Evolutionary conservation across 2,888 invertebrate species (phyloP), one percentile per base, ranked within the genome.

Genomic region (Criorhina ranunculi): DNA sequence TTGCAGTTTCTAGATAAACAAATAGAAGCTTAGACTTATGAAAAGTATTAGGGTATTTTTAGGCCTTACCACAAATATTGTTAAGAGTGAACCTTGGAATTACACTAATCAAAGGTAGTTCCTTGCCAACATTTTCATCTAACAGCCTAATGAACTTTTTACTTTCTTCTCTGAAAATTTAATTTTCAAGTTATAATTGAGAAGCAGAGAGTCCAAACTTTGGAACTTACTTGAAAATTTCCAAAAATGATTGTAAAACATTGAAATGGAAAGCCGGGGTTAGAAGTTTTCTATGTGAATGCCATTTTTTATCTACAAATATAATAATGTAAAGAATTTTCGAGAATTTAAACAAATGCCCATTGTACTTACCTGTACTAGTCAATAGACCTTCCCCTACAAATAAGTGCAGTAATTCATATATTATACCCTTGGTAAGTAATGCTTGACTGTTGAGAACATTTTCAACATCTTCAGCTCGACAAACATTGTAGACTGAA

Each of bases 191-290:
- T 5, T 19, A 11, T 24, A 17, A 3, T 17, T 9, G 2, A 29
- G 0, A 8, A 0, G 11, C 0, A 15, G 7, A 51, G 5, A 9
- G 40, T 15, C 24, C 4, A 24, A 24, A 24, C 24, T 24, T 4
- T 24, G 46, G n/a, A n/a, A 0, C 88, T 87, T 78, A 91, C 91
- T 90, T 91, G 62, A 91, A 91, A 59, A 89, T 87, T 57, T 89
- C 89, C n/a, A 89, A 76, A 81, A 93, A 93, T 44, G 91, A 89
- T 53, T 93, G 92, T 6, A 95, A 89, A 59, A 95, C 93, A 87
- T 93, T 94, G 79, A 94, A 95, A 88, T 95, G 95, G 88, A 95
- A 95, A 0, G 95, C 93, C 0, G 94, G 94, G 0, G 95, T 95
- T n/a, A 95, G 88, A 77, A 94, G 92, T 89, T 94, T 94, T 60